phyloP scores from a whole-genome alignment of 2,113 vertebrate species.

The Epinephelus fuscoguttatus region DNA sequence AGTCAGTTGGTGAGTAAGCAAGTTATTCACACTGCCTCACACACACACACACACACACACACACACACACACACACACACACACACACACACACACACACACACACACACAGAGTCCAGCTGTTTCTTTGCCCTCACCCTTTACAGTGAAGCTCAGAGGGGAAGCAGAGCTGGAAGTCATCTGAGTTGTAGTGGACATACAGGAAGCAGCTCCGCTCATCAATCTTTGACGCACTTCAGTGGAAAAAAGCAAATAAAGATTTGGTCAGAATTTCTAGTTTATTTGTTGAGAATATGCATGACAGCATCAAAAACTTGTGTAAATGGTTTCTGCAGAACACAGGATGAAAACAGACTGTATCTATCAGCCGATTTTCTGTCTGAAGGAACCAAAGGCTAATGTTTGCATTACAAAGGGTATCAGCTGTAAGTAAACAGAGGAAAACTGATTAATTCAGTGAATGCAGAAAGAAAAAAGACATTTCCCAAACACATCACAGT shows the following conservation, averaged over 20 bases:
- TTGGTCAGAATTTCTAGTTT: neutral
- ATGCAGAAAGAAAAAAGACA: neutral
- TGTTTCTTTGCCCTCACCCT: slow-evolving; percentile 81
- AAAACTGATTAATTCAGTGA: neutral
- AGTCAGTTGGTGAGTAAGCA: neutral
- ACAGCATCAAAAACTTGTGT: neutral
- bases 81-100: neutral
- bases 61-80: neutral
- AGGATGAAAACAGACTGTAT: neutral
- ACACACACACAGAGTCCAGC: neutral
- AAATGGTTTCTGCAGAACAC: neutral
- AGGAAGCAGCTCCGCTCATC: slow-evolving; percentile 94
- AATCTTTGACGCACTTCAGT: slow-evolving; percentile 87
- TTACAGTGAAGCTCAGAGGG: slow-evolving; percentile 89
- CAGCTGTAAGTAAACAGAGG: neutral
- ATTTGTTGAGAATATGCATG: neutral
- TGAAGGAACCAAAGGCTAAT: neutral
- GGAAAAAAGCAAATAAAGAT: neutral
- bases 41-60: neutral
- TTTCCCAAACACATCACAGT: neutral
- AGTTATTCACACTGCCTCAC: neutral
- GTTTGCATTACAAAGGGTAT: slow-evolving; percentile 25
- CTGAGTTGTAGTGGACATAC: slow-evolving; percentile 87
- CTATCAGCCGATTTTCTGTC: neutral
- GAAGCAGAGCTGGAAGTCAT: slow-evolving; percentile 94